Percentiles rank a stretch among this genome's conserved stretches.
phyloP scores from a whole-genome alignment of 2,797 vertebrate species.

The Xiphophorus birchmanni region DNA sequence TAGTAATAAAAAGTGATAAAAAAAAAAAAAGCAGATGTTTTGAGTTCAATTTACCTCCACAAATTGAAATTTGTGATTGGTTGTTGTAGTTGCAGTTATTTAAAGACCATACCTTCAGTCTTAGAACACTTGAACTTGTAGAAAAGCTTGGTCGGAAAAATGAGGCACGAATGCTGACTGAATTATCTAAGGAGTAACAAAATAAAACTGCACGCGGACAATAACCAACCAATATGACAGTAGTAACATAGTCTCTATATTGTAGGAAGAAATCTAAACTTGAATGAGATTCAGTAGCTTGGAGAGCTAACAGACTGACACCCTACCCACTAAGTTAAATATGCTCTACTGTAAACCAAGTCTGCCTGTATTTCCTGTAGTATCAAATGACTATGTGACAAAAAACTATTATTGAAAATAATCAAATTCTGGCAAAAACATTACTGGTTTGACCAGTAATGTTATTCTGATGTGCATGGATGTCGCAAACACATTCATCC shows the following conservation, averaged over 20 bases:
- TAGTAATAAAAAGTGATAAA: not conserved
- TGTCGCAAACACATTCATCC: not conserved
- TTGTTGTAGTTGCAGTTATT: not conserved
- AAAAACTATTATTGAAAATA: not conserved
- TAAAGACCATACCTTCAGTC: not conserved
- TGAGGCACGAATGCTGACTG: not conserved
- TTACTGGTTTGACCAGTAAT: not conserved
- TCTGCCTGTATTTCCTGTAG: not conserved
- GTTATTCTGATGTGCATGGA: not conserved
- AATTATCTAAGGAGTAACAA: not conserved
- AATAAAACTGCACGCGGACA: not conserved
- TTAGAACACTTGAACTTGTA: not conserved
- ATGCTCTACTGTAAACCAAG: not conserved
- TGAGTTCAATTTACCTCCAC: not conserved
- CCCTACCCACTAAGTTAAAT: not conserved
- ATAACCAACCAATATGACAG: not conserved
- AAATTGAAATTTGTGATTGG: not conserved
- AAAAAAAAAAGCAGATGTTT: not conserved
- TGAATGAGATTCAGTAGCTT: not conserved
- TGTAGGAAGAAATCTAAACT: not conserved
- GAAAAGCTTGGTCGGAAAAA: not conserved
- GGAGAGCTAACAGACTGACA: not conserved
- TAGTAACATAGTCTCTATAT: not conserved
- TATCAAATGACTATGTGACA: not conserved
- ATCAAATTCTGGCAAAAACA: not conserved